Conservation (phyloP, 2,113 vertebrate genomes). For the Oceanites oceanicus region DNA sequence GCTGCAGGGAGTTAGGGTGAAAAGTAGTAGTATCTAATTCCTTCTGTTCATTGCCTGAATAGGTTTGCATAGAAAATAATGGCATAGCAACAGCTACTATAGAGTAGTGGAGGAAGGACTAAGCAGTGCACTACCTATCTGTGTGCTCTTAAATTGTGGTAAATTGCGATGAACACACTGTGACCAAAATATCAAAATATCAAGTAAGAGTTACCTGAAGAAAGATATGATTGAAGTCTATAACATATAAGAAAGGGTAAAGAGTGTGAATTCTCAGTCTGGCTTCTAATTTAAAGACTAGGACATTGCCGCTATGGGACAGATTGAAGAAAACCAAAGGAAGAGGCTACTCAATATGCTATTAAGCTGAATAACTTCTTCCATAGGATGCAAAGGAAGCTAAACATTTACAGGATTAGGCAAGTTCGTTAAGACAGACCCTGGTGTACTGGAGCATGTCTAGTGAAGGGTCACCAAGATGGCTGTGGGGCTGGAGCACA, state of each 20-base stretch:
- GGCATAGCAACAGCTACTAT: background rate
- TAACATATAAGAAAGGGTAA: background rate
- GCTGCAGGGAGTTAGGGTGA: background rate
- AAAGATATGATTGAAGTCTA: background rate
- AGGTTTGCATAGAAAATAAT: background rate
- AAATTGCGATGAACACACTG: background rate
- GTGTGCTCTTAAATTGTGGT: background rate
- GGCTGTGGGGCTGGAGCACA: background rate
- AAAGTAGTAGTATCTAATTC: background rate
- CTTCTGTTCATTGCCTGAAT: background rate
- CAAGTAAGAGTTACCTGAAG: background rate
- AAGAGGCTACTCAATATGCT: rapidly evolving
- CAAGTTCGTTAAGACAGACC: background rate
- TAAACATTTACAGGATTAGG: background rate
- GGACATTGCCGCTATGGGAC: background rate
- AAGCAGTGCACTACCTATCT: too few species aligned
- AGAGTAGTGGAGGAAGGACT: background rate
- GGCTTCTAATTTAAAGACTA: background rate
- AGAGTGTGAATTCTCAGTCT: background rate
- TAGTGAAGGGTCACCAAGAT: background rate
- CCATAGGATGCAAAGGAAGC: background rate
- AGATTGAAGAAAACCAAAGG: background rate
- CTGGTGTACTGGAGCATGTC: background rate
- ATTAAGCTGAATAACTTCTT: background rate
- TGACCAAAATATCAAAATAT: background rate